phyloP scores from a whole-genome alignment of 2,113 vertebrate genomes.

The Bubo scandiacus region DNA sequence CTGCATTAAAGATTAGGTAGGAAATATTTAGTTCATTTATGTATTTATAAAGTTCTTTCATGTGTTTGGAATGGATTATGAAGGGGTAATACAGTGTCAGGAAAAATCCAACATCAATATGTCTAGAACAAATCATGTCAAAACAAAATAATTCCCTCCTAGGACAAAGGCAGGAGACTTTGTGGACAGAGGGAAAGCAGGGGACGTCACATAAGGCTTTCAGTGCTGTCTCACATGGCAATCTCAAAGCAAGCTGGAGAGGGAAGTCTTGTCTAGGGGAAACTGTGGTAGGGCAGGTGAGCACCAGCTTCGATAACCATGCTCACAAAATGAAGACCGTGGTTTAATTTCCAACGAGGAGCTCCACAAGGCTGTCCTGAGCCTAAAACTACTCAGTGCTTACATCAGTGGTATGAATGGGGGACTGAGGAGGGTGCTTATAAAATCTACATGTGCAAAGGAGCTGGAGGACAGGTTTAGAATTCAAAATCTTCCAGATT shows the following conservation, averaged over 20 bases:
- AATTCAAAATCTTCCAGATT: not conserved
- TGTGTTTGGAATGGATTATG: conserved; percentile 41
- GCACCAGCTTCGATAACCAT: not conserved
- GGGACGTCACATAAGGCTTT: not conserved
- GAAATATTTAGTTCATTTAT: conserved; percentile 37
- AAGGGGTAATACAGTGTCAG: not conserved
- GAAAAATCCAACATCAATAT: conserved; percentile 1
- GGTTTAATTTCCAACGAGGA: not conserved
- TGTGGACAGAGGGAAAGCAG: not conserved
- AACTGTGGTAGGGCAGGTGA: not conserved
- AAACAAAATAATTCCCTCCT: not conserved
- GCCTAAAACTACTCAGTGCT: not conserved
- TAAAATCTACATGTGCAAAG: not conserved
- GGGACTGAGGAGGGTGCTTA: not conserved
- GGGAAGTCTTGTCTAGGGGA: not conserved
- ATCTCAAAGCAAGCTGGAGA: not conserved
- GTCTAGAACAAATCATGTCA: not conserved
- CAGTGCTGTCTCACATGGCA: not conserved
- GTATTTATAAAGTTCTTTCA: conserved; percentile 20
- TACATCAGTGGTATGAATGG: not conserved
- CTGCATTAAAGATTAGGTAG: conserved; percentile 28
- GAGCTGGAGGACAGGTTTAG: not conserved
- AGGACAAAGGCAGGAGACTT: not conserved
- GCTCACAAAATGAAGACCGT: not conserved
- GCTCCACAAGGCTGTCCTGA: not conserved